Percentiles rank a stretch among this genome's conserved stretches.
phyloP scores from a whole-genome alignment of 2,113 vertebrate genomes.

The Sander lucioperca region DNA sequence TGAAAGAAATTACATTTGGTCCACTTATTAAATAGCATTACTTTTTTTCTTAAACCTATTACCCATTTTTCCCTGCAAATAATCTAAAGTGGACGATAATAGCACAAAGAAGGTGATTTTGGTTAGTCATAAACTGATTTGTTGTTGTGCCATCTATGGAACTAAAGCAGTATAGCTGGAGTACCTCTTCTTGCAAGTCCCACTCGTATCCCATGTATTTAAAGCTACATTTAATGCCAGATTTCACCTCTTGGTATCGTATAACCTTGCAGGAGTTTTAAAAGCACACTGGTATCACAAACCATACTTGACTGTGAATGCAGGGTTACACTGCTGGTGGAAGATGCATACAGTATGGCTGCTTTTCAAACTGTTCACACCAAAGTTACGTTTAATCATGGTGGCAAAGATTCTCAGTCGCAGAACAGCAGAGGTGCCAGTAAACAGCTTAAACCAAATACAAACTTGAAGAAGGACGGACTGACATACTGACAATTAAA shows the following conservation, averaged over 20 bases:
- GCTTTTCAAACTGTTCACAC: conserved; percentile 19
- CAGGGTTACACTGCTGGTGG: background rate
- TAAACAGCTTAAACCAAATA: conserved; percentile 23
- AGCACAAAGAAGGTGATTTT: background rate
- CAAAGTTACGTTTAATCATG: background rate
- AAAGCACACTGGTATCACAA: background rate
- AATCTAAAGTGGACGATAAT: background rate
- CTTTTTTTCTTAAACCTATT: background rate
- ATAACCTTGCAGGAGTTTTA: background rate
- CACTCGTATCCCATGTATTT: background rate
- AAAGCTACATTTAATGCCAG: background rate
- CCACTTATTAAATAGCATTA: background rate
- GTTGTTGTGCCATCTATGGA: background rate
- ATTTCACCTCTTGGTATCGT: background rate
- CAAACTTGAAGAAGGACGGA: background rate
- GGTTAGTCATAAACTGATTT: background rate
- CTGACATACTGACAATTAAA: background rate
- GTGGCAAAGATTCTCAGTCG: conserved; percentile 15
- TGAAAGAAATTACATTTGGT: background rate
- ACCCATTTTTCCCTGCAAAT: background rate
- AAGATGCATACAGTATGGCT: background rate
- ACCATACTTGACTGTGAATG: background rate
- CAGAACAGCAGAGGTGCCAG: conserved; percentile 1
- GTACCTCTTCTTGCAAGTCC: background rate
- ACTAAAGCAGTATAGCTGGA: background rate